A percentile compares a stretch with the other conserved stretches of the same genome.
These are phyloP conservation scores for Puma concolor DNA, from an alignment of 2,113 vertebrate species.

Conservation along the genomic window DNA sequence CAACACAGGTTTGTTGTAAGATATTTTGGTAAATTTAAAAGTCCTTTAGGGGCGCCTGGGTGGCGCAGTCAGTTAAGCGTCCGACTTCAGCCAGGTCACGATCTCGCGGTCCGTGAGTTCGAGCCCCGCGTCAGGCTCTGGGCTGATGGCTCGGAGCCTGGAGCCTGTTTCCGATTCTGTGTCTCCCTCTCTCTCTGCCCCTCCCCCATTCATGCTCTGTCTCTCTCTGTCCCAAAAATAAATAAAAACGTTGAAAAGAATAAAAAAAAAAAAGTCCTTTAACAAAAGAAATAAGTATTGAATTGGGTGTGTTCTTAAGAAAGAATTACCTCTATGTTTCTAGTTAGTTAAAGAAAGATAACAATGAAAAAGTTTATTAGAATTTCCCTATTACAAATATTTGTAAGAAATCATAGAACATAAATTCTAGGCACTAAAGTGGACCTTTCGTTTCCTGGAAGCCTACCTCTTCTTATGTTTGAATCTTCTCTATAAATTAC, in stretches of 20 bases:
- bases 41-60: no score
- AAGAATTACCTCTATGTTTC: not conserved
- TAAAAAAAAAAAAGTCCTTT: conserved; percentile 50
- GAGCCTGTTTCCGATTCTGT: no score
- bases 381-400: not conserved
- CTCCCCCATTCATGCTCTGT: no score
- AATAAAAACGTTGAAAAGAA: no score
- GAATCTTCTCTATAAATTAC: not conserved
- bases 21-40: conserved; percentile 34
- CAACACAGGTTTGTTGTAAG: not conserved
- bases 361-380: not conserved
- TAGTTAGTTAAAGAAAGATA: not conserved
- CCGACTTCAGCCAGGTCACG: no score
- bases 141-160: no score
- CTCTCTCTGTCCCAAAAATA: no score
- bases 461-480: not conserved
- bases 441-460: not conserved
- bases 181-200: no score
- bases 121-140: no score
- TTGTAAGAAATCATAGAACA: not conserved
- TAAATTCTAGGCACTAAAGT: not conserved
- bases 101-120: no score
- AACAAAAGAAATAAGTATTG: not conserved
- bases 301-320: not conserved
- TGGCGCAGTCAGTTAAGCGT: no score